phyloP scores from a whole-genome alignment of 2,888 invertebrate species.

The Conops quadrifasciatus region DNA sequence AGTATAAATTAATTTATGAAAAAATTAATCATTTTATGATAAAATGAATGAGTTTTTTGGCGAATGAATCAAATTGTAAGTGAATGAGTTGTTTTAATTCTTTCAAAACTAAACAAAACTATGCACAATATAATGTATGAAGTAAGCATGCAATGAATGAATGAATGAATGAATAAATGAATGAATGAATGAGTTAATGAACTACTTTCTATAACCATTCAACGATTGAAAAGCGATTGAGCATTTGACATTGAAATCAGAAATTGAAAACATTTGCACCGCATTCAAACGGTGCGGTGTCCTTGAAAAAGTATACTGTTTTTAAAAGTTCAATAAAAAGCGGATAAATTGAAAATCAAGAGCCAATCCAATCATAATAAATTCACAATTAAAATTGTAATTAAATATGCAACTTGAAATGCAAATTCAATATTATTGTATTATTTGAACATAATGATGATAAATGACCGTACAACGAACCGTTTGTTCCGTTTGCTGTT shows the following conservation, averaged over 20 bases:
- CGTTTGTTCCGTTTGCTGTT: not conserved
- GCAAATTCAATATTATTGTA: not conserved
- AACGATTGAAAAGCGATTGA: too few relatives aligned
- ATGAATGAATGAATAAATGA: not conserved
- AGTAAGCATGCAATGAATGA: too few relatives aligned
- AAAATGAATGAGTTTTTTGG: too few relatives aligned
- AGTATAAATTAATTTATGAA: too few relatives aligned
- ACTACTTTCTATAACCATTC: too few relatives aligned
- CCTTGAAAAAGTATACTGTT: not conserved
- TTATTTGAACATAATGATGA: not conserved
- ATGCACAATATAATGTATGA: too few relatives aligned
- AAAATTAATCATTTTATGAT: too few relatives aligned
- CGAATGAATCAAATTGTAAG: too few relatives aligned
- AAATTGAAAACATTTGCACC: too few relatives aligned
- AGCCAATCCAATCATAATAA: constrained; percentile 4
- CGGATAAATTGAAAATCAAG: not conserved
- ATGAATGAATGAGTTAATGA: not conserved
- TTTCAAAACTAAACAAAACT: too few relatives aligned
- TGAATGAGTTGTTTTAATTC: too few relatives aligned
- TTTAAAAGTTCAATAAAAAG: not conserved
- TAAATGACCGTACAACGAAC: not conserved
- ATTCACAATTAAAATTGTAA: constrained; percentile 14
- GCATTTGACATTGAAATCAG: too few relatives aligned
- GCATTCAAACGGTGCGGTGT: not conserved
- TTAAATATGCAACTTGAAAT: not conserved